Percentiles rank a stretch among this genome's conserved stretches.
Conservation (phyloP, 2,113 vertebrate genomes). For the Emberiza fucata region DNA sequence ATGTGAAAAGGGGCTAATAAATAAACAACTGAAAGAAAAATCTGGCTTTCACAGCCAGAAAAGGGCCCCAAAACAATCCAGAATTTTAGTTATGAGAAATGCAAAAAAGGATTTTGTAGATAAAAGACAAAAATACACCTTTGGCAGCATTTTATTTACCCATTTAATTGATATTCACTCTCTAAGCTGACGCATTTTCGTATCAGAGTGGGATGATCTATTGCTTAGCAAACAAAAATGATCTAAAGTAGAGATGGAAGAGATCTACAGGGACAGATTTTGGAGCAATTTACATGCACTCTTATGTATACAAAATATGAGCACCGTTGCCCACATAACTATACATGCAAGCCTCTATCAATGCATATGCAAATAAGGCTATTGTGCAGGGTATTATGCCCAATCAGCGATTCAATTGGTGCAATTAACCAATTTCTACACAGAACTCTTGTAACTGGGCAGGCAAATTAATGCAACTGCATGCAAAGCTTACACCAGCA, state of each 20-base stretch:
- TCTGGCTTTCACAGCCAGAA: neutral
- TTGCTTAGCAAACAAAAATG: slow-evolving; percentile 45
- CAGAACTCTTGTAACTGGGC: slow-evolving; percentile 8
- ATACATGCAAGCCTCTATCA: neutral
- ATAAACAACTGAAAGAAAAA: slow-evolving; percentile 2
- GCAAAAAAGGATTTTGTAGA: neutral
- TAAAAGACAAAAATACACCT: slow-evolving; percentile 33
- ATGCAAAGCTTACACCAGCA: slow-evolving; percentile 17
- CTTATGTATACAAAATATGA: slow-evolving; percentile 35
- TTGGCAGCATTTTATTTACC: slow-evolving; percentile 49
- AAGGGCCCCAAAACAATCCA: neutral
- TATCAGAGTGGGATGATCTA: slow-evolving; percentile 26
- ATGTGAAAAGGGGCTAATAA: neutral
- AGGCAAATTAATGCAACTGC: slow-evolving; percentile 41
- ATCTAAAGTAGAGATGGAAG: slow-evolving; percentile 26
- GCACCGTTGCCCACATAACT: slow-evolving; percentile 1
- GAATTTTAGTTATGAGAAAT: neutral
- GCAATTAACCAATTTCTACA: slow-evolving; percentile 52
- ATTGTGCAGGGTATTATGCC: slow-evolving; percentile 32
- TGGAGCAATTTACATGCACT: slow-evolving; percentile 7
- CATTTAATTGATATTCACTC: slow-evolving; percentile 51
- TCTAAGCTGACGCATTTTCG: neutral
- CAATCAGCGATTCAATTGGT: slow-evolving; percentile 36
- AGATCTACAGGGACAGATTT: slow-evolving; percentile 54
- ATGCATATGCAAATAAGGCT: slow-evolving; percentile 38